Percentiles rank a stretch among this genome's conserved stretches.
Conservation (phyloP, 2,113 vertebrate species). For the Zosterops borbonicus region DNA sequence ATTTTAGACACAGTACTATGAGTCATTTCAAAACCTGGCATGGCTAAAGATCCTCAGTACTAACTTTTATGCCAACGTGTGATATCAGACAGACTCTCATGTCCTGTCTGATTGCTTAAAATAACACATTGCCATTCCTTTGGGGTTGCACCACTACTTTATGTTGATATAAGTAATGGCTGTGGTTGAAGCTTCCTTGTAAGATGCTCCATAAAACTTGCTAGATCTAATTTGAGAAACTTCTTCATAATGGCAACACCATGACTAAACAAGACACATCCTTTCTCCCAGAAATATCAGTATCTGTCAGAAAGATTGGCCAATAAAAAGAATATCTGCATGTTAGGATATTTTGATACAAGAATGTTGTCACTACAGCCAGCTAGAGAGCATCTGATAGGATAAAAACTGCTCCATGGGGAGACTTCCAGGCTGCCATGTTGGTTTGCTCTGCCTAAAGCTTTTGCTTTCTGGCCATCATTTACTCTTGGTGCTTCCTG, state of each 20-base stretch:
- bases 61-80: not conserved
- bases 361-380: not conserved
- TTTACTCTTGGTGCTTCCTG: not conserved
- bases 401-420: not conserved
- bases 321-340: not conserved
- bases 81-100: not conserved
- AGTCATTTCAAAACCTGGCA: not conserved
- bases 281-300: not conserved
- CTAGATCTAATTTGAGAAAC: not conserved
- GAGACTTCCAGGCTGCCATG: not conserved
- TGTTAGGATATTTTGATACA: not conserved
- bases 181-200: not conserved
- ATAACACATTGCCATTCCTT: constrained; percentile 37
- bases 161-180: constrained; percentile 20
- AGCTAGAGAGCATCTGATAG: not conserved
- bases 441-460: not conserved
- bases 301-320: not conserved
- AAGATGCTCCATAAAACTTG: not conserved
- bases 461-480: not conserved
- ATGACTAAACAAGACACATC: not conserved
- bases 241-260: not conserved
- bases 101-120: constrained; percentile 39
- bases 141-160: not conserved
- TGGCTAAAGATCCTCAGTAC: not conserved
- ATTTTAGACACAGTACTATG: not conserved